Conservation (phyloP, 2,797 vertebrate species). For the Tauraco hartlaubi region DNA sequence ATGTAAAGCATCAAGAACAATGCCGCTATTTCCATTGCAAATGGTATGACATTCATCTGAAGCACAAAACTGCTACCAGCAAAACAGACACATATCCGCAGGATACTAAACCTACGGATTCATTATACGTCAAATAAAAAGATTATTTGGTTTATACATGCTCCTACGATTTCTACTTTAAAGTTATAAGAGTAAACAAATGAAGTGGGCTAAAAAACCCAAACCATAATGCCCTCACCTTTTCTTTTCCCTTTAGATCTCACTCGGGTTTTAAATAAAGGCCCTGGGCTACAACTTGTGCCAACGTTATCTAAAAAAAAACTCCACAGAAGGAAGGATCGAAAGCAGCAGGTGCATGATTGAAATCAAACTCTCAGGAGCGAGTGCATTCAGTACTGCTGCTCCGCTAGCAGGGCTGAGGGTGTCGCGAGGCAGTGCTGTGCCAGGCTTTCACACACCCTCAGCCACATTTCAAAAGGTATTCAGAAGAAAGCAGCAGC, state of each 20-base stretch:
- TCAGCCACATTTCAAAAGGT: background rate
- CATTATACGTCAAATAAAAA: background rate
- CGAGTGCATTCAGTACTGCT: background rate
- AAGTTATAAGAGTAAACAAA: conserved; percentile 47
- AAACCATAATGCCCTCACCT: background rate
- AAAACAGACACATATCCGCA: background rate
- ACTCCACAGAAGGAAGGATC: conserved; percentile 55
- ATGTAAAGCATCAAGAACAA: conserved; percentile 33
- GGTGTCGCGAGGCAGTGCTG: background rate
- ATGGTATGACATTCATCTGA: conserved; percentile 27
- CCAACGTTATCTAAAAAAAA: conserved; percentile 63
- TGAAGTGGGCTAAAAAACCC: background rate
- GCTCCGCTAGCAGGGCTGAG: background rate
- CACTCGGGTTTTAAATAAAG: conserved; percentile 16
- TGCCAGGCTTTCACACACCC: background rate
- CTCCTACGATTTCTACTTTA: conserved; percentile 7
- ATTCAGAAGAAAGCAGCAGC: background rate
- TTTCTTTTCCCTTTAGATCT: conserved; percentile 26
- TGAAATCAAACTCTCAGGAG: conserved; percentile 59
- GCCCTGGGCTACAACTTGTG: conserved; percentile 58
- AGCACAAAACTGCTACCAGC: conserved; percentile 18
- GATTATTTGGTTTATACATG: background rate
- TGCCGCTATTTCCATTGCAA: conserved; percentile 33
- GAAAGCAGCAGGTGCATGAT: conserved; percentile 82
- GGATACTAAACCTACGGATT: background rate